These are phyloP conservation scores for Rhabdomys pumilio DNA, from an alignment of 2,797 vertebrate species.

Conservation along the genomic window DNA sequence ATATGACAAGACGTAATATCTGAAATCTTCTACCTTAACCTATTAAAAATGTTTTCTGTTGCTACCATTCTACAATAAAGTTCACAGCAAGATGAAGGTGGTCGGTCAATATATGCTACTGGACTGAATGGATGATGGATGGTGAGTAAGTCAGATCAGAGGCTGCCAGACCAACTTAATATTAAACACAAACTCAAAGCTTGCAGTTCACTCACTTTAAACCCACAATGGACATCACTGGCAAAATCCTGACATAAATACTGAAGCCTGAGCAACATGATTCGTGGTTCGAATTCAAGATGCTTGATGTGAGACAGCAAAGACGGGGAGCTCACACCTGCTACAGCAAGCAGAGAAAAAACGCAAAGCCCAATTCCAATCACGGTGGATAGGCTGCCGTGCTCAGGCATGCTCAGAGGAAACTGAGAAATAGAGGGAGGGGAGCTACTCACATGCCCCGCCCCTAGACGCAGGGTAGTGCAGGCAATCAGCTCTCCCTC, in stretches of 20 bases:
- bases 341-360: background rate
- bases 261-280: slow-evolving; percentile 20
- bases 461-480: background rate
- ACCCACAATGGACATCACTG: background rate
- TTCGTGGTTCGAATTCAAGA: background rate
- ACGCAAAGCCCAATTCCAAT: background rate
- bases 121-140: background rate
- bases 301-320: background rate
- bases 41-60: slow-evolving; percentile 29
- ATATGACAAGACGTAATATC: background rate
- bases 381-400: background rate
- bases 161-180: background rate
- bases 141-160: background rate
- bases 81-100: background rate
- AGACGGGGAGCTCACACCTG: background rate
- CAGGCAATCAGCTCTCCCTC: background rate
- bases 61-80: background rate
- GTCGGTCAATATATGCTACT: background rate
- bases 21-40: background rate
- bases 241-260: slow-evolving; percentile 3
- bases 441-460: background rate
- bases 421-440: background rate
- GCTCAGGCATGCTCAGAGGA: background rate
- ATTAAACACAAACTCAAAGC: slow-evolving; percentile 8
- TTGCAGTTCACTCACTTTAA: background rate